Evolutionary conservation across 2,888 invertebrate species (phyloP).

Genomic region (Frankliniella intonsa): DNA sequence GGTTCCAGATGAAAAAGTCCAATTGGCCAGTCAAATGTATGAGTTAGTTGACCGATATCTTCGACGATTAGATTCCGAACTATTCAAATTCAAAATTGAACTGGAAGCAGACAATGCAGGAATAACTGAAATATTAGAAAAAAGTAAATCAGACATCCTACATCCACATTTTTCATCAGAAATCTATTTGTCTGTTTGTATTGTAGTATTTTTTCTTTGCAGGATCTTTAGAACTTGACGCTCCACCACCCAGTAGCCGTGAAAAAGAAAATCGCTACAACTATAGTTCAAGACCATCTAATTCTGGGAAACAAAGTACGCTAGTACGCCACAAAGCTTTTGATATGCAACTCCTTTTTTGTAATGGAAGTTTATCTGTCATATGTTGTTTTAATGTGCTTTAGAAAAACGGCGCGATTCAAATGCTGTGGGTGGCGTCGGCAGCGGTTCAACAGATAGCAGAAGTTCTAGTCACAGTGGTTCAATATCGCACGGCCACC

Average conservation of each 20-base stretch:
- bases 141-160: constrained; percentile 48
- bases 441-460: background rate
- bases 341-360: background rate
- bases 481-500: background rate
- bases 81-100: constrained; percentile 98
- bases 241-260: constrained; percentile 58
- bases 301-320: background rate
- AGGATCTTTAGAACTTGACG: constrained; percentile 84
- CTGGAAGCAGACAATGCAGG: constrained; percentile 98
- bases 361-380: background rate
- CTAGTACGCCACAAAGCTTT: background rate
- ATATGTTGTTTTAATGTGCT: background rate
- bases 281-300: constrained; percentile 44
- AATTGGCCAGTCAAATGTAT: constrained; percentile 89
- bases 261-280: constrained; percentile 78
- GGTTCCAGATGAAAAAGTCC: constrained; percentile 79
- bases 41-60: constrained; percentile 92
- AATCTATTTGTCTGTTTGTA: background rate
- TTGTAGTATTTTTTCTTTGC: constrained; percentile 36
- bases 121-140: constrained; percentile 91
- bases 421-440: constrained; percentile 46
- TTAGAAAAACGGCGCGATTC: constrained; percentile 72
- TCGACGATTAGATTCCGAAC: constrained; percentile 79
- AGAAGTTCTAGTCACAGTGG: background rate
- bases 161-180: background rate